Percentiles rank a stretch among this genome's conserved stretches.
Evolutionary conservation across 2,888 invertebrate genomes (phyloP).

Genomic region (Drosophila tanythrix): DNA sequence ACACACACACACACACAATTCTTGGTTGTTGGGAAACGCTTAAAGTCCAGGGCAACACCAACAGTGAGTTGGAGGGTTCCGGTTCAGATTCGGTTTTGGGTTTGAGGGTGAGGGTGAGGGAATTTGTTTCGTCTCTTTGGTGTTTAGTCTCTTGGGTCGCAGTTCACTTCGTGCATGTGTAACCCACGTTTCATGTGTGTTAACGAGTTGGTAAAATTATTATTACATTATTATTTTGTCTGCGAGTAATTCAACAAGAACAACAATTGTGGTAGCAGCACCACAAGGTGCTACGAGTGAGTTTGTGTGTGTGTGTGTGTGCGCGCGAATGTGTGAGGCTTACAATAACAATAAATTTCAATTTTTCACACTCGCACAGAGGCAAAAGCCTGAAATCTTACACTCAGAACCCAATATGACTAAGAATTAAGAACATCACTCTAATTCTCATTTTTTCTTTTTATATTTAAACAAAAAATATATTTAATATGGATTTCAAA

Average conservation of each 20-base stretch:
- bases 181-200: conserved; percentile 70
- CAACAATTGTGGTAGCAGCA: conserved; percentile 17
- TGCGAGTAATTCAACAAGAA: conserved; percentile 65
- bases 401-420: not conserved
- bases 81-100: not conserved
- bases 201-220: conserved; percentile 82
- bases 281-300: conserved; percentile 31
- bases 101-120: too few species aligned
- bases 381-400: conserved; percentile 22
- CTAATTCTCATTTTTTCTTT: not conserved
- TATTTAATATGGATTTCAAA: not conserved
- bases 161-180: conserved; percentile 46
- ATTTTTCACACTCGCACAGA: conserved; percentile 66
- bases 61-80: not conserved
- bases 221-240: conserved; percentile 81
- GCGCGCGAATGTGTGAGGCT: conserved; percentile 53
- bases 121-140: not conserved
- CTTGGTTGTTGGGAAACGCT: conserved; percentile 28
- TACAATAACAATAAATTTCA: conserved; percentile 78
- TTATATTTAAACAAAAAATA: not conserved
- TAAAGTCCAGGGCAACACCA: not conserved
- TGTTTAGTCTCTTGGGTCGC: conserved; percentile 22
- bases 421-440: not conserved
- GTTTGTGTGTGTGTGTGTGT: conserved; percentile 14
- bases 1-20: conserved; percentile 46